These are phyloP conservation scores for Steromphala cineraria DNA, from an alignment of 2,888 invertebrate genomes.

Conservation along the genomic window DNA sequence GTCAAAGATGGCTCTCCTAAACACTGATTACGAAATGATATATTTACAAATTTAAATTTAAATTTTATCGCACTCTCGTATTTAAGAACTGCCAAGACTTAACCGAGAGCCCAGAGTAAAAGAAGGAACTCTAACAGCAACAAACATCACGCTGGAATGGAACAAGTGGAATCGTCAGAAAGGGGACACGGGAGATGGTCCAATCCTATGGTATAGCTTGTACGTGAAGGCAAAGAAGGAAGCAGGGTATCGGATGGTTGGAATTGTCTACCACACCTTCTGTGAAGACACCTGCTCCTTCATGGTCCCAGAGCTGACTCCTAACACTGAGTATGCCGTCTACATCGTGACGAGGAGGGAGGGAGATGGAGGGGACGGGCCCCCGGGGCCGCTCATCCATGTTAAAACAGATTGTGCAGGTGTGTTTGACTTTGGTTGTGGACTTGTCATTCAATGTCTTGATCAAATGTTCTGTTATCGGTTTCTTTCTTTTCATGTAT, in stretches of 20 bases:
- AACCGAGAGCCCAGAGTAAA: constrained; percentile 53
- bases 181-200: constrained; percentile 63
- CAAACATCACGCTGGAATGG: constrained; percentile 60
- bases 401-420: constrained; percentile 61
- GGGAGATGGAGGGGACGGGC: constrained; percentile 62
- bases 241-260: constrained; percentile 32
- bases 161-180: constrained; percentile 56
- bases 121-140: constrained; percentile 44
- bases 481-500: not conserved
- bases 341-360: constrained; percentile 56
- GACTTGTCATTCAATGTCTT: not conserved
- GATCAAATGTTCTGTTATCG: not conserved
- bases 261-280: constrained; percentile 33
- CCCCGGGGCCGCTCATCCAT: constrained; percentile 56
- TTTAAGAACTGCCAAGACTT: constrained; percentile 57
- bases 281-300: constrained; percentile 51
- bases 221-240: constrained; percentile 44
- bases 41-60: too few relatives aligned
- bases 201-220: constrained; percentile 62
- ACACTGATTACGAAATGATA: too few relatives aligned
- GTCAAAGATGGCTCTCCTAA: too few relatives aligned
- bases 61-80: not conserved
- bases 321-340: constrained; percentile 65
- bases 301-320: constrained; percentile 55
- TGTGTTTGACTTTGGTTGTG: constrained; percentile 36